These are phyloP conservation scores for Caprella mutica DNA, from an alignment of 2,888 invertebrate genomes.

Conservation along the genomic window DNA sequence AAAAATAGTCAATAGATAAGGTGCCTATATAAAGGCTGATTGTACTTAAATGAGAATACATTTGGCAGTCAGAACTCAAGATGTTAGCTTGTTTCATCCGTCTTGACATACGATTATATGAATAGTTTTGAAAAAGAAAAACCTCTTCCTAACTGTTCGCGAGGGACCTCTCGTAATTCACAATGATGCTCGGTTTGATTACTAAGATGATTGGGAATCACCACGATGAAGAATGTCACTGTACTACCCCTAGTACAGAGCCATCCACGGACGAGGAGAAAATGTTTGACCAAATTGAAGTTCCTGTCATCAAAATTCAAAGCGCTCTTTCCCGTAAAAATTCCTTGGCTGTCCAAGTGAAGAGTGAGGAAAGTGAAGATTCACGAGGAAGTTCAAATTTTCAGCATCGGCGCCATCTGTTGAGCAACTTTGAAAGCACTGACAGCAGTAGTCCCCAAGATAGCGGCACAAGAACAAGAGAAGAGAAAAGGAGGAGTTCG, in stretches of 20 bases:
- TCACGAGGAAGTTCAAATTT: too few species aligned
- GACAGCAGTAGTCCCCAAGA: too few species aligned
- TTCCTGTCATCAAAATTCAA: neutral
- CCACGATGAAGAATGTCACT: neutral
- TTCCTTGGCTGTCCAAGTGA: neutral
- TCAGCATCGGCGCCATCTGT: neutral
- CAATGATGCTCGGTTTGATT: neutral
- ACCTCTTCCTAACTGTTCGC: too few species aligned
- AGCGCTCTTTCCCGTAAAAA: neutral
- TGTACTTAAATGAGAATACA: too few species aligned
- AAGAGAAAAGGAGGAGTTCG: neutral
- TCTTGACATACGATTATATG: too few species aligned
- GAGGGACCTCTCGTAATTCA: too few species aligned
- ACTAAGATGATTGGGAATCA: neutral
- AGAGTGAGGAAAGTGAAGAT: too few species aligned
- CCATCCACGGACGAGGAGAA: neutral
- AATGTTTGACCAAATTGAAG: neutral
- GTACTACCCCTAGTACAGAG: neutral
- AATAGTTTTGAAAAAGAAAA: too few species aligned
- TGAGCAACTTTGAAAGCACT: neutral
- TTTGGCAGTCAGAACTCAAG: too few species aligned
- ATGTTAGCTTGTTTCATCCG: too few species aligned
- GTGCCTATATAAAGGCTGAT: too few species aligned
- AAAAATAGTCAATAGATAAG: too few species aligned
- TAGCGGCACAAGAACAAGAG: neutral